Percentiles rank a stretch among this genome's conserved stretches.
These are phyloP conservation scores for Ceratosolen solmsi DNA, from an alignment of 1,140 invertebrate genomes.

Conservation along the genomic window DNA sequence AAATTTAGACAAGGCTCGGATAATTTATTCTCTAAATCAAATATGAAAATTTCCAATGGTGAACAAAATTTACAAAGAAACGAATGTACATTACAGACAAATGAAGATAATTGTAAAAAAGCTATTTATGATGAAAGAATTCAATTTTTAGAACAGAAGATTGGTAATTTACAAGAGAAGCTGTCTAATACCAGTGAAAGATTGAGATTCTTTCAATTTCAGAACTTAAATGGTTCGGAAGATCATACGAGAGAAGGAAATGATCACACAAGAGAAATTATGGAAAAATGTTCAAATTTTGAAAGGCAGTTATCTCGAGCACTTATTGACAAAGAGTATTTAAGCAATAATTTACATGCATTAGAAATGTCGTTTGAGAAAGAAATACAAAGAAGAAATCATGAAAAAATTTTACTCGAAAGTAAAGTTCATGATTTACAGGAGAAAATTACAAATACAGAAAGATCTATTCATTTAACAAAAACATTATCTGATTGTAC, in stretches of 20 bases:
- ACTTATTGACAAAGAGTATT: constrained; percentile 63
- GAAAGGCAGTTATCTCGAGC: constrained; percentile 62
- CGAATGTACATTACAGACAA: constrained; percentile 58
- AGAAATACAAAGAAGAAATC: constrained; percentile 64
- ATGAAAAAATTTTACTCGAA: constrained; percentile 62
- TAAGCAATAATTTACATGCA: constrained; percentile 59
- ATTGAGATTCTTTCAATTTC: constrained; percentile 56
- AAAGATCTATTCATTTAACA: constrained; percentile 19
- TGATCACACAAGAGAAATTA: constrained; percentile 60
- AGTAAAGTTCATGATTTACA: constrained; percentile 64
- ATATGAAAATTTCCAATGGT: constrained; percentile 69
- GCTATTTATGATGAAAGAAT: constrained; percentile 69
- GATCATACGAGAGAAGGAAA: constrained; percentile 59
- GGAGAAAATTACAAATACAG: constrained; percentile 58
- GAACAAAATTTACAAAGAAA: constrained; percentile 73
- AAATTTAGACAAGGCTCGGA: constrained; percentile 68
- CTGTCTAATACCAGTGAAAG: constrained; percentile 57
- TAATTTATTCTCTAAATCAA: constrained; percentile 64
- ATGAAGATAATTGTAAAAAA: constrained; percentile 66
- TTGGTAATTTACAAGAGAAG: constrained; percentile 60
- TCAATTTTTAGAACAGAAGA: constrained; percentile 58
- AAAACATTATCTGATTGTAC: neutral
- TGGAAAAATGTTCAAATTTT: constrained; percentile 62
- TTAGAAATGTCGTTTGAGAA: constrained; percentile 64
- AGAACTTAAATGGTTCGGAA: constrained; percentile 54